Evolutionary conservation across 1,140 invertebrate species (phyloP).

Genomic region (Microvelia longipes): DNA sequence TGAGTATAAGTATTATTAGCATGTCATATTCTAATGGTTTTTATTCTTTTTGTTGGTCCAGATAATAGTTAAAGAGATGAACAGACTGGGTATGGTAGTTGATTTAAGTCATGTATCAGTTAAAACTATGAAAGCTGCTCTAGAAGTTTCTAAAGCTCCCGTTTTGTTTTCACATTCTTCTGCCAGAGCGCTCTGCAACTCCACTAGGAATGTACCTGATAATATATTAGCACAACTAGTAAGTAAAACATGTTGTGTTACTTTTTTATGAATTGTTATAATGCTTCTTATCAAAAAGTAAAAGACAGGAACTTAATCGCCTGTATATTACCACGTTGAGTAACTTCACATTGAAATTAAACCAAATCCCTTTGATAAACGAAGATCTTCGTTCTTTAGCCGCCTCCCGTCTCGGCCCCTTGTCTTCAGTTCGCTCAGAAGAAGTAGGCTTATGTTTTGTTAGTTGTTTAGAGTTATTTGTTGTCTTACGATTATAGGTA

Average conservation of each 20-base stretch:
- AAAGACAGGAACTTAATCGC: background rate
- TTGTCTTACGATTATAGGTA: too few species aligned
- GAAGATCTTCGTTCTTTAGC: too few species aligned
- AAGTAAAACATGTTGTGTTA: too few species aligned
- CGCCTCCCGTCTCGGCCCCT: too few species aligned
- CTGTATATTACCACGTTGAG: background rate
- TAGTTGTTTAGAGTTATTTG: too few species aligned
- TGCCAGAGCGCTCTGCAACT: slow-evolving; percentile 69
- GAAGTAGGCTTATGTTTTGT: too few species aligned
- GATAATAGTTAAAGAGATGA: slow-evolving; percentile 70
- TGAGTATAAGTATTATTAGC: too few species aligned
- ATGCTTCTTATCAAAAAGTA: background rate
- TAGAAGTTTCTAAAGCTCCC: slow-evolving; percentile 67
- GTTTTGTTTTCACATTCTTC: slow-evolving; percentile 88
- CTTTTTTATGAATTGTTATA: background rate
- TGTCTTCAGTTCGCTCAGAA: too few species aligned
- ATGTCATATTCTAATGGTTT: too few species aligned
- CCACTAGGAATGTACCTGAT: slow-evolving; percentile 75
- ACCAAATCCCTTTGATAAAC: too few species aligned
- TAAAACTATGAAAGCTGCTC: slow-evolving; percentile 65
- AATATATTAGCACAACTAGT: slow-evolving; percentile 65
- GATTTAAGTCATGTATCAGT: slow-evolving; percentile 80
- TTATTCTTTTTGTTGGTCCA: too few species aligned
- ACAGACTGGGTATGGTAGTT: slow-evolving; percentile 83
- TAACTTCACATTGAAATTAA: too few species aligned